phyloP scores from a whole-genome alignment of 1,140 invertebrate genomes.

The Rhopalosiphum padi region DNA sequence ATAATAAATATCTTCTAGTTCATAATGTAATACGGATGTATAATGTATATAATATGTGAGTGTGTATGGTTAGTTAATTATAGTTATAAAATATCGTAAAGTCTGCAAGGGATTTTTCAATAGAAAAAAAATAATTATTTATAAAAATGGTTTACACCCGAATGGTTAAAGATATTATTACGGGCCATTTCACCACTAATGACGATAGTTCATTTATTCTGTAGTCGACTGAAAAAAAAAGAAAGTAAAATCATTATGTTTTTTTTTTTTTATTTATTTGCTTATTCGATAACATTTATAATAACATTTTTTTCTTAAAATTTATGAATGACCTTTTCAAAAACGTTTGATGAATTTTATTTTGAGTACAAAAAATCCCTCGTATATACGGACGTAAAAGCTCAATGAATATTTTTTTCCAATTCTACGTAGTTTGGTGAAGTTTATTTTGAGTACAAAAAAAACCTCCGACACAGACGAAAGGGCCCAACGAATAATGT shows the following conservation, averaged over 20 bases:
- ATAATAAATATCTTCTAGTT: neutral
- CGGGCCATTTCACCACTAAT: neutral
- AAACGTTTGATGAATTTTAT: neutral
- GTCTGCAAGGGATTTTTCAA: neutral
- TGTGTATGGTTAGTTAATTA: neutral
- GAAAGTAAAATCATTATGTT: neutral
- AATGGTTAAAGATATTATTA: conserved; percentile 13
- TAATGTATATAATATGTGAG: neutral
- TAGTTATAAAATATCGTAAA: neutral
- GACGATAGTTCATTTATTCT: neutral
- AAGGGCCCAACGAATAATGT: neutral
- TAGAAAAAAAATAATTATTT: neutral
- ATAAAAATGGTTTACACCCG: neutral
- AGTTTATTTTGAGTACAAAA: neutral
- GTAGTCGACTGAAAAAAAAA: neutral
- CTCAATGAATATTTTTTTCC: neutral
- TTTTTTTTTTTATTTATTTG: neutral
- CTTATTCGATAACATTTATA: neutral
- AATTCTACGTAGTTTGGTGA: neutral
- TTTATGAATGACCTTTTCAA: neutral
- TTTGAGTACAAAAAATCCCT: neutral
- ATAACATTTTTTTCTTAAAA: neutral
- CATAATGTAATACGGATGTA: neutral
- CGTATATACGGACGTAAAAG: too few relatives aligned
- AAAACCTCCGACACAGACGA: too few relatives aligned